phyloP scores from a whole-genome alignment of 1,140 invertebrate genomes.

The Uloborus diversus region DNA sequence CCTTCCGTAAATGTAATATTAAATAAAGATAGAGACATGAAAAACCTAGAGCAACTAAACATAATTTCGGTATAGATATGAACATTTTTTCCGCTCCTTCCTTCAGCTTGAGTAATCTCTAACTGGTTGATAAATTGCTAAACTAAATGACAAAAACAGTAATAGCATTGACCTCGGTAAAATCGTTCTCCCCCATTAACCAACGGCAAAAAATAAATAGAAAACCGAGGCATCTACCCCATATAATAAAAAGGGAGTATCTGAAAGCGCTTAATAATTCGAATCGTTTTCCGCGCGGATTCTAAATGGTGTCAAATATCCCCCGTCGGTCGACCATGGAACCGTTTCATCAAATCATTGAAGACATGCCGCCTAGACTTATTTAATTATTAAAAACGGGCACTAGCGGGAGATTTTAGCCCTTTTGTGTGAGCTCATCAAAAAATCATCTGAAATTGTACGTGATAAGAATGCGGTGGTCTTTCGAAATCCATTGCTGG shows the following conservation, averaged over 20 bases:
- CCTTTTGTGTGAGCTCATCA: slow-evolving; percentile 29
- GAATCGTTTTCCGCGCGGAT: background rate
- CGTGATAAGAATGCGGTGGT: slow-evolving; percentile 10
- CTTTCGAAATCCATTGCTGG: background rate
- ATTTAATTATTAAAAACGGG: slow-evolving; percentile 41
- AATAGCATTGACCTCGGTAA: too few species aligned
- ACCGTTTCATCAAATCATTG: slow-evolving; percentile 37
- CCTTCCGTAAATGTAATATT: too few species aligned
- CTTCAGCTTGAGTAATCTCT: too few species aligned
- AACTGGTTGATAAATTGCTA: too few species aligned
- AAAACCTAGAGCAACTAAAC: too few species aligned
- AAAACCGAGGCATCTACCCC: background rate
- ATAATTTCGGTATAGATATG: too few species aligned
- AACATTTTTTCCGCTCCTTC: too few species aligned
- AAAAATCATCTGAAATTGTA: slow-evolving; percentile 14
- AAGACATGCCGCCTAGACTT: slow-evolving; percentile 12
- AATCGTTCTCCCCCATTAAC: too few species aligned
- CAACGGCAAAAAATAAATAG: too few species aligned
- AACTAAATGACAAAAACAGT: too few species aligned
- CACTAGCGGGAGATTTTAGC: background rate
- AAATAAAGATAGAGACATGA: too few species aligned
- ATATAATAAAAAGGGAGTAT: background rate
- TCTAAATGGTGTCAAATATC: slow-evolving; percentile 28
- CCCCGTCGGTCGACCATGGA: slow-evolving; percentile 18
- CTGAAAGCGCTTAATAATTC: slow-evolving; percentile 23